Evolutionary conservation across 92 coral and sea anemone species (phyloP).

Genomic region (Scolanthus callimorphus): DNA sequence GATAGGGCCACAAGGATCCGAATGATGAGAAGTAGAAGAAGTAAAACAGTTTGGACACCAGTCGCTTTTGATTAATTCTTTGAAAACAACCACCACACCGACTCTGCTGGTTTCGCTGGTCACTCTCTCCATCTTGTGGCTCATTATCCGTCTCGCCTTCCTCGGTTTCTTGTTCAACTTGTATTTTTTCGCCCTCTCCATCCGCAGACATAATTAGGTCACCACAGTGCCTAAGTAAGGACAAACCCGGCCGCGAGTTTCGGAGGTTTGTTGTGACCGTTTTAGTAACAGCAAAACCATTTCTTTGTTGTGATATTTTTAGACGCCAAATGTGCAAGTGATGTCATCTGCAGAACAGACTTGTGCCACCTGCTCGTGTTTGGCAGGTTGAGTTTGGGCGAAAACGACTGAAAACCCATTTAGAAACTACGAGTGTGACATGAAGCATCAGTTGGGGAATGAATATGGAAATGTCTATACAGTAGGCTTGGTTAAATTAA

Average conservation of each 20-base stretch:
- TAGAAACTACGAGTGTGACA: too few relatives aligned
- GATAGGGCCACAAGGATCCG: constrained; percentile 95
- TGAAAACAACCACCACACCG: constrained; percentile 65
- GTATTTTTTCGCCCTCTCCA: constrained; percentile 14
- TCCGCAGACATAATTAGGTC: constrained; percentile 18
- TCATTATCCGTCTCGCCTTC: background rate
- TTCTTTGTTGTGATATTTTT: constrained; percentile 11
- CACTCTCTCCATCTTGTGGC: background rate
- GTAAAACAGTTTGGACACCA: constrained; percentile 94
- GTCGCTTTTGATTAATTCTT: constrained; percentile 81
- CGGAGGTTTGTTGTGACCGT: background rate
- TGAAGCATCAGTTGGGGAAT: too few relatives aligned
- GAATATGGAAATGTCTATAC: too few relatives aligned
- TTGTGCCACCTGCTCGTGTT: too few relatives aligned
- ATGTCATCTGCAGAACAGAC: constrained; percentile 26
- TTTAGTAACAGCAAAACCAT: background rate
- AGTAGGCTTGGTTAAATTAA: too few relatives aligned
- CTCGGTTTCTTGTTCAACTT: constrained; percentile 16
- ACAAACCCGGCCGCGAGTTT: too few relatives aligned
- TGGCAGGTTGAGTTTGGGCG: too few relatives aligned
- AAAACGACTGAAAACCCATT: too few relatives aligned
- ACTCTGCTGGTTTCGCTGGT: constrained; percentile 15
- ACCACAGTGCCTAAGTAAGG: too few relatives aligned
- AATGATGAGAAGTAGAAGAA: constrained; percentile 95
- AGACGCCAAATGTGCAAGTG: constrained; percentile 7